Percentiles rank a stretch among this genome's conserved stretches.
Conservation (phyloP, 2,888 invertebrate species). For the Zaprionus obscuricornis region DNA sequence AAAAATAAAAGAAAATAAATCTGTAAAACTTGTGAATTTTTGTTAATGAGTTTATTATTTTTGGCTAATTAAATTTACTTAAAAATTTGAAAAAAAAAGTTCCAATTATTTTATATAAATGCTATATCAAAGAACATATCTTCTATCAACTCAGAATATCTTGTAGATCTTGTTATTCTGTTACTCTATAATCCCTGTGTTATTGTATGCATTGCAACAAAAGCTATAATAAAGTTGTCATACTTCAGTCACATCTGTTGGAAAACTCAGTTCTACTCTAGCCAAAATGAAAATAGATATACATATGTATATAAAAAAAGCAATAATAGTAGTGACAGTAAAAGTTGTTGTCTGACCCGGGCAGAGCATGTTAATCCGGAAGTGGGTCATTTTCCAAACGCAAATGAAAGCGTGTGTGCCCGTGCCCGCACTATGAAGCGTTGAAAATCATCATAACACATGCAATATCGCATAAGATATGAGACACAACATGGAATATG, state of each 20-base stretch:
- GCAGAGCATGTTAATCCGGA: conserved; percentile 66
- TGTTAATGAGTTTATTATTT: too few species aligned
- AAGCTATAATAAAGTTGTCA: background rate
- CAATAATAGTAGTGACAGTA: conserved; percentile 46
- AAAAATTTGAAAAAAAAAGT: too few species aligned
- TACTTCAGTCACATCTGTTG: conserved; percentile 10
- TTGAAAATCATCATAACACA: conserved; percentile 59
- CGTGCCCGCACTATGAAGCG: conserved; percentile 46
- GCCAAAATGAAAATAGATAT: background rate
- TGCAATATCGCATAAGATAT: conserved; percentile 28
- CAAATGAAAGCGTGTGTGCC: conserved; percentile 72
- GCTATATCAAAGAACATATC: background rate
- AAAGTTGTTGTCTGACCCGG: conserved; percentile 53
- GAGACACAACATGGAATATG: conserved; percentile 11
- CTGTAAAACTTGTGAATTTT: too few species aligned
- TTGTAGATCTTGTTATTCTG: background rate
- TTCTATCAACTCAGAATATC: too few species aligned
- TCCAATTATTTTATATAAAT: too few species aligned
- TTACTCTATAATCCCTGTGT: background rate
- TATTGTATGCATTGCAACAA: too few species aligned
- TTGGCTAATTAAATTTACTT: too few species aligned
- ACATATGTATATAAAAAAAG: background rate
- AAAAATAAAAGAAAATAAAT: too few species aligned
- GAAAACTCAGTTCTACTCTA: conserved; percentile 12
- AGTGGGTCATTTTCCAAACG: conserved; percentile 75